Evolutionary conservation across 2,797 vertebrate species (phyloP), one percentile per base, ranked within the genome.

Genomic region (Halcyon badia): DNA sequence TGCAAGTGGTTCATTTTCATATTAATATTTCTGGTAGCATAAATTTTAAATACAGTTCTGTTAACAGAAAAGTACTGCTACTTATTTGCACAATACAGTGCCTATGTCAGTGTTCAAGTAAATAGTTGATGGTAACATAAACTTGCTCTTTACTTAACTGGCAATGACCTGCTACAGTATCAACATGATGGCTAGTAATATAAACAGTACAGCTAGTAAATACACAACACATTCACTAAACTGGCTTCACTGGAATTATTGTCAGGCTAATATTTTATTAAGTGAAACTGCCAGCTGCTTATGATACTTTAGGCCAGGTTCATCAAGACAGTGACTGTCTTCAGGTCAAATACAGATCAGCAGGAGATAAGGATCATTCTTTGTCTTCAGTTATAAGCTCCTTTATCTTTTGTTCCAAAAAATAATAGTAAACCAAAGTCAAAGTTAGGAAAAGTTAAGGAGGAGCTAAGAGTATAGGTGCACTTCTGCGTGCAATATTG

Each of bases 71-170:
- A 91, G 73, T 62, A 24, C 35, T 52, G 33, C 48, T 51, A 42
- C 5, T 7, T 91, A 64, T 91, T 96, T 96, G 68, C 85, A 75
- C 70, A 80, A 19, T 37, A 46, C 48, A 33, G 62, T 84, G 77
- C 73, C 57, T 44, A 28, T 82, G 73, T 82, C 60, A 54, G 0
- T 44, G 48, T 51, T 89, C 60, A 92, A 72, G 75, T 94, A 96
- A 96, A 79, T 78, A 90, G 66, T 65, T 77, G 69, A 51, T 68
- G 44, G 83, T 92, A 89, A 73, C 31, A 80, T 72, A 81, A 95
- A 95, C 69, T 90, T 66, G 42, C 66, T 89, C 93, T 96, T 97
- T 95, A 57, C 76, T 93, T 94, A 90, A 65, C 89, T 94, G 93
- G 75, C 51, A 68, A 82, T 89, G 94, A 94, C 77, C 70, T 83